phyloP scores from a whole-genome alignment of 2,113 vertebrate genomes.

The Osmerus mordax region DNA sequence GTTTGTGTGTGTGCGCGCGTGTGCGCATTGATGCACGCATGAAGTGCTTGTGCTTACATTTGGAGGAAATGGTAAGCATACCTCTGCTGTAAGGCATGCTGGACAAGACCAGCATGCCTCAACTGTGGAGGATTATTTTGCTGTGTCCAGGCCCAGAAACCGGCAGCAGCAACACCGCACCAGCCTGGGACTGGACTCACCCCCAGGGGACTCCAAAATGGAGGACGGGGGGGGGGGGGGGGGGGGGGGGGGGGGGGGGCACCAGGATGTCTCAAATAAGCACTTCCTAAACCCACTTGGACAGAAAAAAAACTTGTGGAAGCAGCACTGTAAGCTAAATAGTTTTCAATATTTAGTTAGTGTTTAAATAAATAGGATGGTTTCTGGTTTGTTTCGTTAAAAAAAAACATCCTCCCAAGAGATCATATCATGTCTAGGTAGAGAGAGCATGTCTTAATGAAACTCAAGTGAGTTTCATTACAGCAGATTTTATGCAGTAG shows the following conservation, averaged over 20 bases:
- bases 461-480: too few species aligned
- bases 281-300: conserved; percentile 3
- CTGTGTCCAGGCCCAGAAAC: conserved; percentile 1
- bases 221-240: background rate
- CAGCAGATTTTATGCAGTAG: too few species aligned
- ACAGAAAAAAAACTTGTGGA: conserved; percentile 2
- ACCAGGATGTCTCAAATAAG: conserved; percentile 14
- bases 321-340: background rate
- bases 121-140: conserved; percentile 27
- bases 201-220: conserved; percentile 21
- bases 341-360: too few species aligned
- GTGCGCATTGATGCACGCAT: conserved; percentile 20
- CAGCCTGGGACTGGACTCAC: conserved; percentile 14
- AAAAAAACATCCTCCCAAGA: too few species aligned
- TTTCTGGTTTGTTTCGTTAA: too few species aligned
- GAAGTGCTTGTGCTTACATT: conserved; percentile 60
- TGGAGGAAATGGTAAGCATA: conserved; percentile 65
- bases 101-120: conserved; percentile 28
- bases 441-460: too few species aligned
- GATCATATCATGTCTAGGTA: too few species aligned
- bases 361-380: too few species aligned
- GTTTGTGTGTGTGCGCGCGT: background rate
- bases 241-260: too few species aligned
- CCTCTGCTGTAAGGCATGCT: conserved; percentile 43
- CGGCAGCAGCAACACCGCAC: background rate